Evolutionary conservation across 2,113 vertebrate genomes (phyloP).

Genomic region (Muntiacus muntjak): DNA sequence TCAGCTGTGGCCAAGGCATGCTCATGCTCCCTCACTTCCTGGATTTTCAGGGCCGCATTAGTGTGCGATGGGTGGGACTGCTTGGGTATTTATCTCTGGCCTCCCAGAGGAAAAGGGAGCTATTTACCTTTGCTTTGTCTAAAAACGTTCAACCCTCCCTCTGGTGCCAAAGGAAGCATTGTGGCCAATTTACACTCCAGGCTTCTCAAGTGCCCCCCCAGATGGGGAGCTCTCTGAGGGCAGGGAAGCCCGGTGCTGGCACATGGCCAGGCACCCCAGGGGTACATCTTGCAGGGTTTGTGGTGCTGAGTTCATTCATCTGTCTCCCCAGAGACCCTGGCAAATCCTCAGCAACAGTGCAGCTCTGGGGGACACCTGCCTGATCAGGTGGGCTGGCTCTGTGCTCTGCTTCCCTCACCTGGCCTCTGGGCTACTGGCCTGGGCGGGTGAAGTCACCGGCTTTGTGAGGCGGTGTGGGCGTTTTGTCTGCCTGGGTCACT

Average conservation of each 20-base stretch:
- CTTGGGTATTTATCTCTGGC: neutral
- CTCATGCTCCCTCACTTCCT: neutral
- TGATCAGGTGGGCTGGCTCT: neutral
- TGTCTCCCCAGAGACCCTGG: neutral
- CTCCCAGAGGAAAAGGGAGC: neutral
- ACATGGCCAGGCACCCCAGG: neutral
- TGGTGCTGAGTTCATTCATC: neutral
- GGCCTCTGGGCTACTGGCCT: neutral
- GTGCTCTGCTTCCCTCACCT: neutral
- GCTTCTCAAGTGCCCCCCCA: neutral
- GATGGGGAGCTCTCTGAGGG: neutral
- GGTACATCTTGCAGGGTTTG: neutral
- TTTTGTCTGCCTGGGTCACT: conserved; percentile 6
- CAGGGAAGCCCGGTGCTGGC: neutral
- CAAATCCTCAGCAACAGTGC: neutral
- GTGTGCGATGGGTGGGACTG: neutral
- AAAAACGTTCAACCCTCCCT: neutral
- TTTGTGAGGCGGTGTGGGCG: neutral
- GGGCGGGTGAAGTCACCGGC: neutral
- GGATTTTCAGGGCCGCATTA: neutral
- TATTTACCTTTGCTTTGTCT: neutral
- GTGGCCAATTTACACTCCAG: neutral
- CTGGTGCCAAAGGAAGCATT: neutral
- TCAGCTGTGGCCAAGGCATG: neutral
- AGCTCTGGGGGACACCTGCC: neutral